Conservation (phyloP, 2,797 vertebrate genomes). For the Alectoris magna region DNA sequence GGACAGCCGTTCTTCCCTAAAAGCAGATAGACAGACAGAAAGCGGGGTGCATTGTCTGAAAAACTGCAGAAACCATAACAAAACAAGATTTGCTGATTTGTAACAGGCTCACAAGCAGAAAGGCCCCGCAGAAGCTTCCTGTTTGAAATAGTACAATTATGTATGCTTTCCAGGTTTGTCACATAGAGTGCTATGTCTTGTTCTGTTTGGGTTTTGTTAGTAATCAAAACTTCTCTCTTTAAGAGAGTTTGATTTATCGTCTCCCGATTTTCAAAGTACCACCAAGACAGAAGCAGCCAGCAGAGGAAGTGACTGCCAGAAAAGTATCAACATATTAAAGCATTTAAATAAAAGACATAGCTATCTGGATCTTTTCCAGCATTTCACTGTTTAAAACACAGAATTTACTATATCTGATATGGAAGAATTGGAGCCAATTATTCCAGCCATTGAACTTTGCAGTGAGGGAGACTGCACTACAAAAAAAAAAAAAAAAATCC, state of each 20-base stretch:
- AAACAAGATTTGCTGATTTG: not conserved
- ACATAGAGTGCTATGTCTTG: not conserved
- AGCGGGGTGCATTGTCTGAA: not conserved
- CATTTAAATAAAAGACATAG: conserved; percentile 16
- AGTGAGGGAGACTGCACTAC: not conserved
- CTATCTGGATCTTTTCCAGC: not conserved
- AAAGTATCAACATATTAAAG: not conserved
- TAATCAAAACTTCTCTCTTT: conserved; percentile 4
- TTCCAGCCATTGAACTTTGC: not conserved
- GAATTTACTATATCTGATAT: not conserved
- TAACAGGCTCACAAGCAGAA: not conserved
- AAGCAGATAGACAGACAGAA: not conserved
- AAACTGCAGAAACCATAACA: not conserved
- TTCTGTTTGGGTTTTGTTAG: not conserved
- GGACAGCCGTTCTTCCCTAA: not conserved
- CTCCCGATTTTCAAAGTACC: not conserved
- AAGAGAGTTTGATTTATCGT: not conserved
- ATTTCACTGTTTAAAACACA: not conserved
- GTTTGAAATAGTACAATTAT: not conserved
- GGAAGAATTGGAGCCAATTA: accelerated
- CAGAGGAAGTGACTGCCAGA: not conserved
- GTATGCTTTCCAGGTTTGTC: not conserved
- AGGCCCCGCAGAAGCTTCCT: not conserved
- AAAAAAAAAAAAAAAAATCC: not conserved
- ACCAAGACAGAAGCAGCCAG: not conserved